phyloP scores from a whole-genome alignment of 2,113 vertebrate species.

The Labeo rohita region DNA sequence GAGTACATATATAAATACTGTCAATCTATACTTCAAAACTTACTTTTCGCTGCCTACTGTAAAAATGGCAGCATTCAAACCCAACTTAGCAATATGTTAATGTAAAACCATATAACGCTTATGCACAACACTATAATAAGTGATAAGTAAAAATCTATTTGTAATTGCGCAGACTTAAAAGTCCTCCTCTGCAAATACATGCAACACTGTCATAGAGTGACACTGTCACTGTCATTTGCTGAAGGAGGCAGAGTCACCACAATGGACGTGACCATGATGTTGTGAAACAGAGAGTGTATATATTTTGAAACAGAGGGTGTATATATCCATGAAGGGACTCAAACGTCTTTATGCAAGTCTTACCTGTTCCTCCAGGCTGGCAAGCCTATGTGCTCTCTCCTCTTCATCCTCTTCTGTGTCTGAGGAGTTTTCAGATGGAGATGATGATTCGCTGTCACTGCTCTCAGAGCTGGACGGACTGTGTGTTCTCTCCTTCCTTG shows the following conservation, averaged over 20 bases:
- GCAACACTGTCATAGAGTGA: neutral
- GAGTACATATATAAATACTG: neutral
- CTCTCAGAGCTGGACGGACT: conserved; percentile 67
- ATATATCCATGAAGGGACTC: neutral
- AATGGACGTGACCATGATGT: neutral
- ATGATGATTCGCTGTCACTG: conserved; percentile 74
- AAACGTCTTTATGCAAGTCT: neutral
- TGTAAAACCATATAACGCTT: too few species aligned
- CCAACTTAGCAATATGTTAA: neutral
- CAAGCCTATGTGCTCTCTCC: conserved; percentile 68
- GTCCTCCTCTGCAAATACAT: neutral
- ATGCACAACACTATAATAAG: too few species aligned
- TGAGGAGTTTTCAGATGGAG: conserved; percentile 72
- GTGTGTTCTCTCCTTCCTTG: conserved; percentile 44
- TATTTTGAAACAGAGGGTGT: neutral
- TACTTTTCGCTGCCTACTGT: neutral
- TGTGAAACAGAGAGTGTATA: neutral
- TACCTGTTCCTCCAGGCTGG: conserved; percentile 83
- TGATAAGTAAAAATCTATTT: too few species aligned
- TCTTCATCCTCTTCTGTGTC: conserved; percentile 73
- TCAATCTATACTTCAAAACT: neutral
- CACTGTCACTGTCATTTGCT: too few species aligned
- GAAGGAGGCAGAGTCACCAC: neutral
- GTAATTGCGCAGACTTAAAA: too few species aligned
- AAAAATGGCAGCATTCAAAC: neutral